These are phyloP conservation scores for Lissonota sp. DNA, from an alignment of 2,888 invertebrate species.

Conservation along the genomic window DNA sequence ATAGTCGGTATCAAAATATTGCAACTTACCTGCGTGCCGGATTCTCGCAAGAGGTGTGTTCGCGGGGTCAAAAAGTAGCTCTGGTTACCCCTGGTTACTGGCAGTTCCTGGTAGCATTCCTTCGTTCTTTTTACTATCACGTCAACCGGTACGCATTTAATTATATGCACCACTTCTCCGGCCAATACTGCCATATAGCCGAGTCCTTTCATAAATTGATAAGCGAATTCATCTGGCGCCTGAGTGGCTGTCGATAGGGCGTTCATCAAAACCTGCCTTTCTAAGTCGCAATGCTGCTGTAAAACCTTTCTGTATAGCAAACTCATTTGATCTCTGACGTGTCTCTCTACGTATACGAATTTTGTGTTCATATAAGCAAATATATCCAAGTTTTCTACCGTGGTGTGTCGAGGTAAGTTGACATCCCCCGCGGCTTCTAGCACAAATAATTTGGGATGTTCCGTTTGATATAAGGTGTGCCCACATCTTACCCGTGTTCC, in stretches of 20 bases:
- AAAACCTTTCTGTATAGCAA: no score
- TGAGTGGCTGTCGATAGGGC: no score
- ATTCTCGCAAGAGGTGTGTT: conserved; percentile 29
- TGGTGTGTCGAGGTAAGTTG: background rate
- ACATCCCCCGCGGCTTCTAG: conserved; percentile 5
- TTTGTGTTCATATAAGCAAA: conserved; percentile 64
- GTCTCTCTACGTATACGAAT: conserved; percentile 67
- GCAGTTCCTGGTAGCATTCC: conserved; percentile 11
- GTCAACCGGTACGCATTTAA: conserved; percentile 22
- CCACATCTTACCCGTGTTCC: conserved; percentile 40
- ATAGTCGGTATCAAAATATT: no score
- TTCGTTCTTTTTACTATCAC: conserved; percentile 5
- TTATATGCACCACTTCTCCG: conserved; percentile 26
- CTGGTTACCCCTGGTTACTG: conserved; percentile 14
- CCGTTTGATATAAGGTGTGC: conserved; percentile 28
- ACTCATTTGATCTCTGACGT: conserved; percentile 45
- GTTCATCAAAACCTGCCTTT: no score
- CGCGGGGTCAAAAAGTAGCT: conserved; percentile 32
- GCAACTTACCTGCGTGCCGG: no score
- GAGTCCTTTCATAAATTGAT: no score
- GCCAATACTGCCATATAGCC: conserved; percentile 34
- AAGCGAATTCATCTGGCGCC: no score
- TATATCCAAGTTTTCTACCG: conserved; percentile 40
- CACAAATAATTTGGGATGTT: conserved; percentile 51
- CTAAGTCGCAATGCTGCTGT: no score